Evolutionary conservation across 2,797 vertebrate species (phyloP), one percentile per base, ranked within the genome.

Genomic region (Oreortyx pictus): DNA sequence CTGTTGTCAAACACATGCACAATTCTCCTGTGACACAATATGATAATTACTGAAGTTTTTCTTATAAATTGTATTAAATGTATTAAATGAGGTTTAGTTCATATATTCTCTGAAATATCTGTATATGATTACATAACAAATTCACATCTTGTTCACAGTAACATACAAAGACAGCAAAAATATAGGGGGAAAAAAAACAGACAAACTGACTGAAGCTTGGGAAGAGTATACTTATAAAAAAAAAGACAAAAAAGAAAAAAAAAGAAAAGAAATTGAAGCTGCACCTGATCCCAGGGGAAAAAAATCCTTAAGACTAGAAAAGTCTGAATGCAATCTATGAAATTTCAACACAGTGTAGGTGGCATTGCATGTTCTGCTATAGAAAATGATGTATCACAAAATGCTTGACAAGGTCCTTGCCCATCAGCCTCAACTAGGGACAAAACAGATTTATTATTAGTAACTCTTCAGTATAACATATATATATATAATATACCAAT

Each of bases 131-230:
- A 16, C n/a, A 16, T 66, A 47, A 46, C n/a, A 31, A 19, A 33
- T 67, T 67, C 43, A 47, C 14, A 33, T 65, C 12, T 68, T 68
- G 14, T 27, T 71, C 10, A 19, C 43, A 47, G 12, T 65, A 47
- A 44, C 5, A 37, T 15, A 68, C 19, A 83, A 73, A 56, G 31
- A 22, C 31, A 72, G 39, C 12, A 31, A 76, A 74, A 6, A 67
- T 12, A 56, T 11, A 4, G 6, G 19, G 0, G 1, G 1, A 6
- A 8, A 39, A n/a, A 8, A 31, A 31, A 5, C 16, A 4, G 23
- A 12, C 9, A 44, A 56, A 25, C 17, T 20, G 37, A 11, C 20
- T 52, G 54, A 87, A 82, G 82, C 10, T 54, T 66, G 20, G 11
- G 22, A 17, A 15, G 60, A 82, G 52, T 7, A 5, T 39, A 14